Evolutionary conservation across 2,113 vertebrate species (phyloP).

Genomic region (Danio rerio): GRCz12tu NC_133193.1:50770501-50771000

Average conservation of each 20-base stretch:
- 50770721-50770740: not conserved
- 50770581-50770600: constrained; percentile 1
- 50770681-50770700: not conserved
- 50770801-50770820: constrained; percentile 1
- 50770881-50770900: not conserved
- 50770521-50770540: too few species aligned
- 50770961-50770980: constrained; percentile 24
- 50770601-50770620: not conserved
- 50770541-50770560: not conserved
- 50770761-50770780: not conserved
- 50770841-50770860: not conserved
- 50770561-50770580: not conserved
- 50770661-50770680: not conserved
- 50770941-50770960: constrained; percentile 5
- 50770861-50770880: not conserved
- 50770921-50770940: constrained; percentile 5
- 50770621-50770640: not conserved
- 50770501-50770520: too few species aligned
- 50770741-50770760: not conserved
- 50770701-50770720: not conserved
- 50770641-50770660: not conserved
- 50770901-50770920: constrained; percentile 4
- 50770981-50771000: constrained; percentile 26
- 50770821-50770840: not conserved
- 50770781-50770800: not conserved